These are phyloP conservation scores for Cremastobaeus sp. DNA, from an alignment of 2,888 invertebrate species.

Conservation along the genomic window DNA sequence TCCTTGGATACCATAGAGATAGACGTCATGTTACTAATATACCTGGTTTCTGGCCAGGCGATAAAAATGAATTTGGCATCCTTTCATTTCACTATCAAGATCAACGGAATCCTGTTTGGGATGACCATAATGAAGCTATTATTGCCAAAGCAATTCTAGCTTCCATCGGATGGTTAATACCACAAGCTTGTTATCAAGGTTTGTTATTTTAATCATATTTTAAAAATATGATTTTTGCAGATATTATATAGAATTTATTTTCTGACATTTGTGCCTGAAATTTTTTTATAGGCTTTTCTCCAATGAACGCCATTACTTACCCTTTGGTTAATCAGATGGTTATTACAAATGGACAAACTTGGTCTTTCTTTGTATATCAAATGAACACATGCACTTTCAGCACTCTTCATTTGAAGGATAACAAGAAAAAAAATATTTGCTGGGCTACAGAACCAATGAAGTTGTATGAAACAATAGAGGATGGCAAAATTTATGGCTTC, in stretches of 20 bases:
- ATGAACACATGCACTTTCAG: constrained; percentile 90
- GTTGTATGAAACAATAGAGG: constrained; percentile 86
- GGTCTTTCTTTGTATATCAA: constrained; percentile 94
- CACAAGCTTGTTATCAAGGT: constrained; percentile 89
- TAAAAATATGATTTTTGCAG: constrained; percentile 2
- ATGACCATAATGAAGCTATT: constrained; percentile 83
- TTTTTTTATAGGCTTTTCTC: constrained; percentile 84
- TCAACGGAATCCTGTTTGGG: constrained; percentile 81
- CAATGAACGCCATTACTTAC: constrained; percentile 93
- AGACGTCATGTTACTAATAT: constrained; percentile 85
- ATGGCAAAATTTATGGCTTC: constrained; percentile 85
- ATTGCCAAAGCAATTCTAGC: constrained; percentile 87
- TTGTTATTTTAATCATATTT: constrained; percentile 19
- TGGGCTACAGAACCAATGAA: constrained; percentile 86
- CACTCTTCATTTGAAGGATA: constrained; percentile 82
- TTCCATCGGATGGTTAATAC: constrained; percentile 88
- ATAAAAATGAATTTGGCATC: constrained; percentile 86
- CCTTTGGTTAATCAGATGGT: constrained; percentile 93
- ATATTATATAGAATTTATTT: background rate
- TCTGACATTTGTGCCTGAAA: background rate
- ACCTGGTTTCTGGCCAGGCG: constrained; percentile 93
- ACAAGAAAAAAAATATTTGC: constrained; percentile 87
- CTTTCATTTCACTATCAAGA: constrained; percentile 86
- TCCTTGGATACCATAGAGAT: constrained; percentile 81
- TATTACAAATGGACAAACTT: constrained; percentile 91